phyloP scores from a whole-genome alignment of 2,113 vertebrate species.

The Macquaria ambigua region DNA sequence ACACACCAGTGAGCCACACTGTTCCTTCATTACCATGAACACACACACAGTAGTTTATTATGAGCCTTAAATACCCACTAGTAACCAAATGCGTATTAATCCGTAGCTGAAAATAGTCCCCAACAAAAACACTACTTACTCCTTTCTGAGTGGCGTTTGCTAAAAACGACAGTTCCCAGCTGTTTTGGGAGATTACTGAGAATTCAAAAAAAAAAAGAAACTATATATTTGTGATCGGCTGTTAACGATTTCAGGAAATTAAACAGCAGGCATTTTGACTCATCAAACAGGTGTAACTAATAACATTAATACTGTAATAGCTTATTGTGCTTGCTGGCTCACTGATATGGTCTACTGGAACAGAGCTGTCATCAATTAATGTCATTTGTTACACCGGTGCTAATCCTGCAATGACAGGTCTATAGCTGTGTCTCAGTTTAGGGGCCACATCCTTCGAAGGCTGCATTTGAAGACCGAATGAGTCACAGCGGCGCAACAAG shows the following conservation, averaged over 20 bases:
- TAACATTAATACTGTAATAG: not conserved
- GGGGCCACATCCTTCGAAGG: too few relatives aligned
- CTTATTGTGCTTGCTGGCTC: not conserved
- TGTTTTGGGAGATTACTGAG: not conserved
- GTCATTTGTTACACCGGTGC: not conserved
- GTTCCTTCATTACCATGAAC: not conserved
- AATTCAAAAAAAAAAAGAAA: not conserved
- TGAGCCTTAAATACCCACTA: not conserved
- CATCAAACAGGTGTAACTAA: not conserved
- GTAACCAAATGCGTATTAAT: not conserved
- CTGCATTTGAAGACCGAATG: too few relatives aligned
- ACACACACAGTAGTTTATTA: not conserved
- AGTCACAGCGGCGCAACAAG: too few relatives aligned
- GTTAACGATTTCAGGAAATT: not conserved
- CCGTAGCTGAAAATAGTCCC: conserved; percentile 10
- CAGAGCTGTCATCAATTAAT: not conserved
- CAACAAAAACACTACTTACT: not conserved
- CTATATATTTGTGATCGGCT: not conserved
- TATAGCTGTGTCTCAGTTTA: too few relatives aligned
- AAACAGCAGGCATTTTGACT: not conserved
- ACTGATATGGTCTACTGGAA: not conserved
- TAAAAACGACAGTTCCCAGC: not conserved
- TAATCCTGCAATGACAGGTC: not conserved
- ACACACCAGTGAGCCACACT: not conserved
- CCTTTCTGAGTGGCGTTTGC: not conserved